These are phyloP conservation scores for Cyclina sinensis DNA, from an alignment of 1,140 invertebrate genomes.

Conservation along the genomic window DNA sequence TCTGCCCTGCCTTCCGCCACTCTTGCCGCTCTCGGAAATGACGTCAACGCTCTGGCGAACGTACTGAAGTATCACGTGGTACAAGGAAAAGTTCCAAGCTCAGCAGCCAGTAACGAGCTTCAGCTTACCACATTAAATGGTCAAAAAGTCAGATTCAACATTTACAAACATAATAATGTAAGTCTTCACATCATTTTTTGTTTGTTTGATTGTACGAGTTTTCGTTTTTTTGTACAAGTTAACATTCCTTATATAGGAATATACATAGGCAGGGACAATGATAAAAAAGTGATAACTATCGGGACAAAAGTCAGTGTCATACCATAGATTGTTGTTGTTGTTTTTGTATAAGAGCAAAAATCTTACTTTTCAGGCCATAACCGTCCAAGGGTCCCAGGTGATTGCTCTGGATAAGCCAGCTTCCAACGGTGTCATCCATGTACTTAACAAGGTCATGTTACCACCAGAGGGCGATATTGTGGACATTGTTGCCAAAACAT, in stretches of 20 bases:
- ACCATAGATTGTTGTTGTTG: too few relatives aligned
- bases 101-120: slow-evolving; percentile 53
- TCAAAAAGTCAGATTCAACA: slow-evolving; percentile 65
- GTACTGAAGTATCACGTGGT: slow-evolving; percentile 93
- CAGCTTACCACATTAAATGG: slow-evolving; percentile 54
- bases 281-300: too few relatives aligned
- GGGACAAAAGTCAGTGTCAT: too few relatives aligned
- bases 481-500: slow-evolving; percentile 64
- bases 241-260: too few relatives aligned
- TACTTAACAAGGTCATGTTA: slow-evolving; percentile 72
- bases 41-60: slow-evolving; percentile 90
- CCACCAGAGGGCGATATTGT: slow-evolving; percentile 73
- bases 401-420: slow-evolving; percentile 10
- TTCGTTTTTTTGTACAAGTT: too few relatives aligned
- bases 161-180: slow-evolving; percentile 51
- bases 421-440: slow-evolving; percentile 42
- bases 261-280: too few relatives aligned
- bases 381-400: slow-evolving; percentile 25
- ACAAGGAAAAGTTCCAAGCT: slow-evolving; percentile 30
- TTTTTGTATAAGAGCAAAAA: too few relatives aligned
- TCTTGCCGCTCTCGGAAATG: slow-evolving; percentile 88
- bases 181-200: too few relatives aligned
- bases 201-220: slow-evolving; percentile 3
- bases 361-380: slow-evolving; percentile 45
- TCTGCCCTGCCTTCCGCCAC: slow-evolving; percentile 89